Evolutionary conservation across 2,797 vertebrate genomes (phyloP).

Genomic region (Carduelis carduelis): DNA sequence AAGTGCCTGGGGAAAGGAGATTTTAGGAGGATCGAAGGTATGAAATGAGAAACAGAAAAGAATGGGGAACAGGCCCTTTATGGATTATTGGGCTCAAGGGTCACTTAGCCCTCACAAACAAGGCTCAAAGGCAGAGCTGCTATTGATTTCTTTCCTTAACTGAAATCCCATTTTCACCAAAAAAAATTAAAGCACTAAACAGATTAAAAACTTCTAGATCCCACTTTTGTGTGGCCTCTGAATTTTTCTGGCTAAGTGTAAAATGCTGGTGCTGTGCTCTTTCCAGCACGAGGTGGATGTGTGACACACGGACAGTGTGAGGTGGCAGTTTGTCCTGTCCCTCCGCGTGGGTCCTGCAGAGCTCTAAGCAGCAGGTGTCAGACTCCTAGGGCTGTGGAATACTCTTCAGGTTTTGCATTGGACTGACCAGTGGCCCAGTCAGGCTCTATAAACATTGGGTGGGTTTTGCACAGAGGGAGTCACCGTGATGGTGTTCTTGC

Average conservation of each 20-base stretch:
- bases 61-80: background rate
- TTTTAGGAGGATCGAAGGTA: conserved; percentile 13
- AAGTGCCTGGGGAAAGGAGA: background rate
- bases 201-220: background rate
- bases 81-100: background rate
- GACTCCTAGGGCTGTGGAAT: background rate
- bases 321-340: background rate
- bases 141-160: conserved; percentile 24
- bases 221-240: background rate
- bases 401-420: background rate
- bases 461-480: background rate
- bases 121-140: background rate
- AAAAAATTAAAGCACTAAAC: background rate
- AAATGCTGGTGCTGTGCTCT: background rate
- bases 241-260: background rate
- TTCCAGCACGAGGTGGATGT: background rate
- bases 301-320: accelerated
- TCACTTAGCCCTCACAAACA: background rate
- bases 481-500: background rate
- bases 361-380: background rate
- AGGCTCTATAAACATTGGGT: background rate
- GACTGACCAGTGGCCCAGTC: background rate
- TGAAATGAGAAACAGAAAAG: background rate
- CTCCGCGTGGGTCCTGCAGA: background rate
- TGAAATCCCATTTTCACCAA: background rate